phyloP scores from a whole-genome alignment of 2,888 invertebrate genomes.

The Glaucopsyche alexis region DNA sequence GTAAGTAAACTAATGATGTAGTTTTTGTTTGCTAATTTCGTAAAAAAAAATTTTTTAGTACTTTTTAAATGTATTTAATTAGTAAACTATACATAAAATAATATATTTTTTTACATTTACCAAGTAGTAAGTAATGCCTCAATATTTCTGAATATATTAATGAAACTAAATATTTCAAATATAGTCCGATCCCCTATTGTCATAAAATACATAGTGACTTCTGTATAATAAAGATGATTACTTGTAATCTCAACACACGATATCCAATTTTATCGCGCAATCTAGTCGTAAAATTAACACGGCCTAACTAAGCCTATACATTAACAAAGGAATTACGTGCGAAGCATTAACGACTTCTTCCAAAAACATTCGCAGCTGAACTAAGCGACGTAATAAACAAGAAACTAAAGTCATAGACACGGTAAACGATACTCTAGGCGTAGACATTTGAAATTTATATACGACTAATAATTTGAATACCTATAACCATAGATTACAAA shows the following conservation, averaged over 20 bases:
- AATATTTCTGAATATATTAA: too few relatives aligned
- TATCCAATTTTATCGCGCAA: conserved; percentile 33
- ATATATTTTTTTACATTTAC: too few relatives aligned
- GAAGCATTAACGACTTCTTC: conserved; percentile 37
- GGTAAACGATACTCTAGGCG: conserved; percentile 39
- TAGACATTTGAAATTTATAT: conserved; percentile 58
- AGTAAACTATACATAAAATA: too few relatives aligned
- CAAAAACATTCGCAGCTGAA: conserved; percentile 39
- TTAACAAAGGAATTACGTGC: conserved; percentile 38
- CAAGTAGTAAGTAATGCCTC: too few relatives aligned
- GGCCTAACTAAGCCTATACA: conserved; percentile 36
- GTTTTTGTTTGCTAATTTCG: too few relatives aligned
- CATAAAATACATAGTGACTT: neutral
- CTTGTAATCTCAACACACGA: conserved; percentile 30
- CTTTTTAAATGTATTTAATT: too few relatives aligned
- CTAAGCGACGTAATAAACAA: conserved; percentile 39
- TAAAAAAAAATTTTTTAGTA: too few relatives aligned
- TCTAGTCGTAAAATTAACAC: conserved; percentile 35
- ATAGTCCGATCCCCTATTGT: too few relatives aligned
- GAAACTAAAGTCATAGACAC: conserved; percentile 39
- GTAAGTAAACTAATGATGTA: too few relatives aligned
- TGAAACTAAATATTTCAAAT: too few relatives aligned
- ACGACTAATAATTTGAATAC: conserved; percentile 68
- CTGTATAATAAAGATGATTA: neutral
- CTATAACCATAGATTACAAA: conserved; percentile 63